Conservation (phyloP, 2,113 vertebrate species). For the Eclectus roratus region DNA sequence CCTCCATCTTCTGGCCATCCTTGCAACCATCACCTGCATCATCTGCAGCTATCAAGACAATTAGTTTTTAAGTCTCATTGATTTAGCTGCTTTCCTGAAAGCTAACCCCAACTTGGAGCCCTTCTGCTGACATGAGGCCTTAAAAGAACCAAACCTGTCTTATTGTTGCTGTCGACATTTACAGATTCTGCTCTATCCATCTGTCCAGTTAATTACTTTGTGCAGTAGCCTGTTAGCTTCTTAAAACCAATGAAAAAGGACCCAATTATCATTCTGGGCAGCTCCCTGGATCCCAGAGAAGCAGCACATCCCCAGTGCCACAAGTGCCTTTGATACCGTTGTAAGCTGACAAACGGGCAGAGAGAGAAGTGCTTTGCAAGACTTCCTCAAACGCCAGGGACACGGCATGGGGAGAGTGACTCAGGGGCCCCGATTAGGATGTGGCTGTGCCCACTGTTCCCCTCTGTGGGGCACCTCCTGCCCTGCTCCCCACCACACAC, state of each 20-base stretch:
- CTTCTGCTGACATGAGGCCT: slow-evolving; percentile 35
- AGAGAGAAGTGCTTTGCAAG: background rate
- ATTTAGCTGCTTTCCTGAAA: slow-evolving; percentile 7
- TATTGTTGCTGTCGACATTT: background rate
- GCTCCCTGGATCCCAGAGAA: background rate
- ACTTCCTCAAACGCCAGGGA: background rate
- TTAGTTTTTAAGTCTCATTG: slow-evolving; percentile 15
- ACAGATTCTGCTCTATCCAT: slow-evolving; percentile 37
- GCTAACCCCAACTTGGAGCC: background rate
- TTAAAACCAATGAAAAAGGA: background rate
- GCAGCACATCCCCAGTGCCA: background rate
- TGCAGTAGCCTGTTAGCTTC: slow-evolving; percentile 32
- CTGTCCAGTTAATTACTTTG: slow-evolving; percentile 69
- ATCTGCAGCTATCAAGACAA: background rate
- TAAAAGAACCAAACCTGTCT: background rate
- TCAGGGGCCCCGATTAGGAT: background rate
- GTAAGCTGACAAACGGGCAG: background rate
- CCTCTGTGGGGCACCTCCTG: background rate
- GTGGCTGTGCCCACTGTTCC: background rate
- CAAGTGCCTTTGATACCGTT: background rate
- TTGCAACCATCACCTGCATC: background rate
- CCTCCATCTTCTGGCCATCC: background rate
- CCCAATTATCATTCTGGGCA: slow-evolving; percentile 61
- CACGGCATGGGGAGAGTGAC: rapidly evolving
- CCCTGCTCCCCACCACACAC: background rate